These are phyloP conservation scores for Mustela nigripes DNA, from an alignment of 2,113 vertebrate species.

Conservation along the genomic window DNA sequence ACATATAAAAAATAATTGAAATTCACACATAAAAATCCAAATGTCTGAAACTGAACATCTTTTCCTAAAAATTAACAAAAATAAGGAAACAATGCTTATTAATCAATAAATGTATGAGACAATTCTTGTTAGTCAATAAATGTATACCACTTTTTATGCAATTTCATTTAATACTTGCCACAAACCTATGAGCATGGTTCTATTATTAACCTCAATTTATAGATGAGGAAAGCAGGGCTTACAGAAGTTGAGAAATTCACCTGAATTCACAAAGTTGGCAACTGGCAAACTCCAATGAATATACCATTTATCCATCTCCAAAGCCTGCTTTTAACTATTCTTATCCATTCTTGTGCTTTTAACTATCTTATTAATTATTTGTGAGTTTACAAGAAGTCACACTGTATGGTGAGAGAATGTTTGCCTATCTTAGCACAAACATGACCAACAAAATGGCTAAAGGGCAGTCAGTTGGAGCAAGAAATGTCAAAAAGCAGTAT, in stretches of 20 bases:
- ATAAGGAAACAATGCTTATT: background rate
- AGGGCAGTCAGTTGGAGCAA: background rate
- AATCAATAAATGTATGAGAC: too few relatives aligned
- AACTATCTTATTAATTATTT: too few relatives aligned
- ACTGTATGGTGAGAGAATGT: background rate
- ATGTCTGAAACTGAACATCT: background rate
- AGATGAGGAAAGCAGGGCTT: background rate
- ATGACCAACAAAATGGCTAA: background rate
- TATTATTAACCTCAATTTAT: background rate
- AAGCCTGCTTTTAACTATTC: background rate
- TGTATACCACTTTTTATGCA: background rate
- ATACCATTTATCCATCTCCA: background rate
- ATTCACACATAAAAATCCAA: background rate
- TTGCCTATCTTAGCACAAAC: background rate
- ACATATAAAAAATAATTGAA: slow-evolving; percentile 24
- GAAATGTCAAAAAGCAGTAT: background rate
- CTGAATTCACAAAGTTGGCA: background rate
- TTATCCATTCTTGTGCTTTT: background rate
- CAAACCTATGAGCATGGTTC: background rate
- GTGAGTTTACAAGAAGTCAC: background rate
- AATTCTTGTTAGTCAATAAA: background rate
- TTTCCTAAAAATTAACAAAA: slow-evolving; percentile 44
- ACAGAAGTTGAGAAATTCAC: background rate
- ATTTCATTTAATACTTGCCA: background rate
- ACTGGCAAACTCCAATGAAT: background rate